phyloP scores from a whole-genome alignment of 2,797 vertebrate species.

The Arremon brunneinucha region DNA sequence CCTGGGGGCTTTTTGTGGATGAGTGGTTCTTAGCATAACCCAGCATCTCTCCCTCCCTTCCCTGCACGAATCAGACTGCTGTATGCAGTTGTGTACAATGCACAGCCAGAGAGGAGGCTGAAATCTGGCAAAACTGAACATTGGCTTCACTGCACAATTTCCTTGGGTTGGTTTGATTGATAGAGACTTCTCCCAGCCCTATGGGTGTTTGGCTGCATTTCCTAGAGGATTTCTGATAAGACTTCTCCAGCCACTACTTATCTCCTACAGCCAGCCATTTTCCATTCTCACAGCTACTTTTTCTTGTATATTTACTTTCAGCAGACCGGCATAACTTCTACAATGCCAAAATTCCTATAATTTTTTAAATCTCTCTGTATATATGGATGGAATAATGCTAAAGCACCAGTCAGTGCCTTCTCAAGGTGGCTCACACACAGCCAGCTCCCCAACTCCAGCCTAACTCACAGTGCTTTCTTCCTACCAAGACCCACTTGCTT shows the following conservation, averaged over 20 bases:
- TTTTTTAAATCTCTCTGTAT: accelerated
- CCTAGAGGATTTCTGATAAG: constrained; percentile 38
- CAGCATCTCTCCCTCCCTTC: not conserved
- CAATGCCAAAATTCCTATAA: not conserved
- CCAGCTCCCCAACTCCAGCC: not conserved
- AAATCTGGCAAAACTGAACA: not conserved
- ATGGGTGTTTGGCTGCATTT: constrained; percentile 39
- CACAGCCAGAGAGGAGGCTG: not conserved
- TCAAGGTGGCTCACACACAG: not conserved
- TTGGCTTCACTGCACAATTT: not conserved
- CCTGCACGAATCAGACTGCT: not conserved
- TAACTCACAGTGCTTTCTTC: not conserved
- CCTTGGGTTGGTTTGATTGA: constrained; percentile 2
- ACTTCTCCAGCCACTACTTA: constrained; percentile 57
- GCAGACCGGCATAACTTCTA: not conserved
- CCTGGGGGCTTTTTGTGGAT: not conserved
- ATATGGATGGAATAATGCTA: not conserved
- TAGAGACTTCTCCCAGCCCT: constrained; percentile 13
- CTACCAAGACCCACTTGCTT: not conserved
- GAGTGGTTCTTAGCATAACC: not conserved
- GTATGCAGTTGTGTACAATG: not conserved
- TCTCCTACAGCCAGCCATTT: constrained; percentile 55
- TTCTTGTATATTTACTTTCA: not conserved
- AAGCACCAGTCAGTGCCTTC: not conserved
- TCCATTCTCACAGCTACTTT: constrained; percentile 3